phyloP scores from a whole-genome alignment of 2,113 vertebrate genomes.

The Hyaena hyaena region DNA sequence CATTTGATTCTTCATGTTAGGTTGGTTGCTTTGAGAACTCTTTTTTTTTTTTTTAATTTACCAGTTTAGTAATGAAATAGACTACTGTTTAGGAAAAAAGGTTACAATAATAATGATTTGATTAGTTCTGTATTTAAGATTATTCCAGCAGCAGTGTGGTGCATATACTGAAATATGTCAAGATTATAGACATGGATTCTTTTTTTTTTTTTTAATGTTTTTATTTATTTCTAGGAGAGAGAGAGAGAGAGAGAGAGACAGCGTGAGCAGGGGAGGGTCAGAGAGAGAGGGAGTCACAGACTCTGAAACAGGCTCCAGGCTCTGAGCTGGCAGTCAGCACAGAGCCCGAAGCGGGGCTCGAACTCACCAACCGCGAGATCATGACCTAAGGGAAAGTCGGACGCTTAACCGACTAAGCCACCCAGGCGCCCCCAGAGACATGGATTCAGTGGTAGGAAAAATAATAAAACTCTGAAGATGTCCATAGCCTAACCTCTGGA shows the following conservation, averaged over 20 bases:
- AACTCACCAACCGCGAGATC: too few relatives aligned
- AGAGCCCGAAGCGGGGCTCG: too few relatives aligned
- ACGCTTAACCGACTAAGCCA: too few relatives aligned
- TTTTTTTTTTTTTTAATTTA: neutral
- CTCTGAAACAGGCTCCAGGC: too few relatives aligned
- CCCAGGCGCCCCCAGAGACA: neutral
- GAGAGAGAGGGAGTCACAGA: too few relatives aligned
- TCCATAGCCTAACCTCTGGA: neutral
- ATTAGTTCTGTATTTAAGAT: neutral
- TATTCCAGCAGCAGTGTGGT: neutral
- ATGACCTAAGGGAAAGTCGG: too few relatives aligned
- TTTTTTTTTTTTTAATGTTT: too few relatives aligned
- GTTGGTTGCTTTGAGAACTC: neutral
- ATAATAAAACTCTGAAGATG: neutral
- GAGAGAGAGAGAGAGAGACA: too few relatives aligned
- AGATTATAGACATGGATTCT: neutral
- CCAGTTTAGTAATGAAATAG: neutral
- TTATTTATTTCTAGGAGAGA: too few relatives aligned
- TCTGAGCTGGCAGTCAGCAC: too few relatives aligned
- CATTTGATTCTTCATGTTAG: conserved; percentile 4
- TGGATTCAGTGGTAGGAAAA: neutral
- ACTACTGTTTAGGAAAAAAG: neutral
- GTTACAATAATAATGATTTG: neutral
- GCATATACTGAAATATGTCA: neutral
- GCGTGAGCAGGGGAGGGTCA: too few relatives aligned